These are phyloP conservation scores for Terrapene triunguis DNA, from an alignment of 2,113 vertebrate genomes.

Conservation along the genomic window DNA sequence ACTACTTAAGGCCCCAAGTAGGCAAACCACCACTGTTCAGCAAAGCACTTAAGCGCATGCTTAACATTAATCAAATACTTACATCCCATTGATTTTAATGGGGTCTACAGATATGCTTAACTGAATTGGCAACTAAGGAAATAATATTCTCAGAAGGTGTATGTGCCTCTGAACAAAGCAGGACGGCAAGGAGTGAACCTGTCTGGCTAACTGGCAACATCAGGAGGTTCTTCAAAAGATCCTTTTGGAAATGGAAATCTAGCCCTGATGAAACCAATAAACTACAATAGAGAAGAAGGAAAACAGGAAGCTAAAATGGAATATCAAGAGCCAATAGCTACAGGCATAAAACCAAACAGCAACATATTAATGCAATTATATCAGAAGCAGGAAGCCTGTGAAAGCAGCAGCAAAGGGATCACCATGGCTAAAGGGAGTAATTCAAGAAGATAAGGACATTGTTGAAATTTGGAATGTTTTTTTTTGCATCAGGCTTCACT, in stretches of 20 bases:
- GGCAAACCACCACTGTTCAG: constrained; percentile 7
- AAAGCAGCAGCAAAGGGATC: constrained; percentile 48
- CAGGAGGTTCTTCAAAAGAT: constrained; percentile 21
- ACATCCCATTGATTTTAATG: constrained; percentile 2
- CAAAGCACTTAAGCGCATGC: not conserved
- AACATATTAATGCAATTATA: constrained; percentile 62
- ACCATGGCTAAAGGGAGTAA: constrained; percentile 62
- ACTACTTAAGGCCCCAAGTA: not conserved
- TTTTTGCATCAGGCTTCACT: constrained; percentile 70
- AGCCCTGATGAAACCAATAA: constrained; percentile 18
- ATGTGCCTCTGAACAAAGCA: rapidly evolving
- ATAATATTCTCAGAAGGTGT: not conserved
- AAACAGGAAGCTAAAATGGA: constrained; percentile 58
- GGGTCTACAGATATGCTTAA: not conserved
- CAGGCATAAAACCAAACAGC: constrained; percentile 39
- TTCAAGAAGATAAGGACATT: constrained; percentile 69
- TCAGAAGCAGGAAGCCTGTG: constrained; percentile 63
- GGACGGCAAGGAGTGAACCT: not conserved
- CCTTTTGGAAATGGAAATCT: constrained; percentile 23
- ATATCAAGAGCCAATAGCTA: not conserved
- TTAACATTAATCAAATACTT: not conserved
- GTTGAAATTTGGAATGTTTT: constrained; percentile 68
- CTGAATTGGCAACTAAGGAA: not conserved
- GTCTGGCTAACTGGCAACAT: constrained; percentile 2
- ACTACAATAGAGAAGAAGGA: constrained; percentile 40